These are phyloP conservation scores for Coryphaenoides rupestris DNA, from an alignment of 2,113 vertebrate species.

Conservation along the genomic window DNA sequence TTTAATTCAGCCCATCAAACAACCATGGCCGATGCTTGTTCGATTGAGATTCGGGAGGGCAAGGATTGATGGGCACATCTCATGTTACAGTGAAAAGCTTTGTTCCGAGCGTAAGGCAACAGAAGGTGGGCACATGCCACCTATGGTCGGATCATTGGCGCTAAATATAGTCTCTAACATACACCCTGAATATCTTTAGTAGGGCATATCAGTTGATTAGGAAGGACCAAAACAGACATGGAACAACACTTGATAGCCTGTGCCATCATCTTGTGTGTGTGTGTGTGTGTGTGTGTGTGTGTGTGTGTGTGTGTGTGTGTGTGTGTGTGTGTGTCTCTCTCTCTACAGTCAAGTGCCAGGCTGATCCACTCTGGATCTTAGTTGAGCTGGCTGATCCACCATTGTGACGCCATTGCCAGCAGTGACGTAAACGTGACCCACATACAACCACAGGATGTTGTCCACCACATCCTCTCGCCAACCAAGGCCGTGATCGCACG, in stretches of 20 bases:
- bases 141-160: conserved; percentile 42
- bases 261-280: not conserved
- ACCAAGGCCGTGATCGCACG: too few species aligned
- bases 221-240: not conserved
- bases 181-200: conserved; percentile 7
- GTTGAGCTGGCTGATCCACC: not conserved
- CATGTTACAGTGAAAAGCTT: too few species aligned
- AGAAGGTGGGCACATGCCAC: conserved; percentile 50
- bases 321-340: not conserved
- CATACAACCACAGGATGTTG: conserved; percentile 26
- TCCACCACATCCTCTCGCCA: not conserved
- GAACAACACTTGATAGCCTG: not conserved
- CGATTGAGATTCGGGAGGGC: too few species aligned
- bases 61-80: too few species aligned
- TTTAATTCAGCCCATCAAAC: too few species aligned
- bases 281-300: not conserved
- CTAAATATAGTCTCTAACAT: conserved; percentile 53
- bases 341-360: not conserved
- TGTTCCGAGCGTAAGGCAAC: not conserved
- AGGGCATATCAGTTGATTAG: not conserved
- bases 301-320: not conserved
- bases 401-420: not conserved
- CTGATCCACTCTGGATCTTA: conserved; percentile 2
- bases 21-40: too few species aligned
- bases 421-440: conserved; percentile 19